Conservation (phyloP, 2,888 invertebrate genomes). For the Apodemia mormo region DNA sequence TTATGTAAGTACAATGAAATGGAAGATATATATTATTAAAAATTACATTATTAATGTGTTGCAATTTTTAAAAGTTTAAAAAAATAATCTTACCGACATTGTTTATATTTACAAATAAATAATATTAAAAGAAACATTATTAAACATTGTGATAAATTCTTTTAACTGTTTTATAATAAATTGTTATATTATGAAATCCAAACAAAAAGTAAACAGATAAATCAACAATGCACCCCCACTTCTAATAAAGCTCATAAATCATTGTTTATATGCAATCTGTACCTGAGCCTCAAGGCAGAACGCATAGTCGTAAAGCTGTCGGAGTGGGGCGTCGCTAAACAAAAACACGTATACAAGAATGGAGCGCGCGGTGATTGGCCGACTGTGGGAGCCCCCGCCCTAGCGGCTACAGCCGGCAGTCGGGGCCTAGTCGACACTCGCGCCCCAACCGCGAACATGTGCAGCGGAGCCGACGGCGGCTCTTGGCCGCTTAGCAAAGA, state of each 20-base stretch:
- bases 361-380: slow-evolving; percentile 64
- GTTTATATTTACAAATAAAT: too few relatives aligned
- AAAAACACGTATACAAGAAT: slow-evolving; percentile 78
- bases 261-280: slow-evolving; percentile 53
- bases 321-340: slow-evolving; percentile 81
- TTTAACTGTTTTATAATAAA: too few relatives aligned
- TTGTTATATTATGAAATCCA: too few relatives aligned
- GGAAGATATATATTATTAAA: too few relatives aligned
- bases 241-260: slow-evolving; percentile 27
- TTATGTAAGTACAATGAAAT: too few relatives aligned
- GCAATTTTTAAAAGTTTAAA: too few relatives aligned
- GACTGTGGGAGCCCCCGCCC: slow-evolving; percentile 41
- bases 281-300: slow-evolving; percentile 71
- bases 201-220: background rate
- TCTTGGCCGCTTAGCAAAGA: slow-evolving; percentile 76
- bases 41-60: too few relatives aligned
- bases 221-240: slow-evolving; percentile 4
- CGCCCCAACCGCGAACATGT: slow-evolving; percentile 71
- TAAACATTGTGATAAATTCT: too few relatives aligned
- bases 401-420: slow-evolving; percentile 39
- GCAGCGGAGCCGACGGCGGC: slow-evolving; percentile 77
- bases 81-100: too few relatives aligned
- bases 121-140: too few relatives aligned
- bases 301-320: slow-evolving; percentile 65
- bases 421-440: slow-evolving; percentile 48